Evolutionary conservation across 1,140 invertebrate genomes (phyloP).

Genomic region (Amphibalanus amphitrite): DNA sequence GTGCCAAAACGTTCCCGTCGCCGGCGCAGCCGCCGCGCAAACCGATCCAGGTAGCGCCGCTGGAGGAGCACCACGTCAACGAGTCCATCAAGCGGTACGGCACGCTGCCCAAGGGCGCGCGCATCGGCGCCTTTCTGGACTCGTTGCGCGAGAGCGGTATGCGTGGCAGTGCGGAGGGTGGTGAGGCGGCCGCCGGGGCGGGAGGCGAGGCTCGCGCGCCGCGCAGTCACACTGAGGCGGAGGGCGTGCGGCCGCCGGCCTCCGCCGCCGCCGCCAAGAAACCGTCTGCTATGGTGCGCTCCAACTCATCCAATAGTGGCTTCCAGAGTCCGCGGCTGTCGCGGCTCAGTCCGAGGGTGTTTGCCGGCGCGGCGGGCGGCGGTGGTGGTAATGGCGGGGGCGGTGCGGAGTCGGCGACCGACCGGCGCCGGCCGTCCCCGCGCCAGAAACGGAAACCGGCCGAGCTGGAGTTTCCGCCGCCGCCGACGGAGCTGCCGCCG

Average conservation of each 20-base stretch:
- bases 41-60: neutral
- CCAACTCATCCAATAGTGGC: slow-evolving; percentile 17
- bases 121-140: slow-evolving; percentile 88
- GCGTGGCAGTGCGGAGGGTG: slow-evolving; percentile 32
- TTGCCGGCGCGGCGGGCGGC: slow-evolving; percentile 11
- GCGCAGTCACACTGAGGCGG: slow-evolving; percentile 7
- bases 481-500: slow-evolving; percentile 55
- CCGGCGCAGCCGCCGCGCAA: neutral
- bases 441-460: slow-evolving; percentile 32
- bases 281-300: slow-evolving; percentile 16
- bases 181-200: slow-evolving; percentile 21
- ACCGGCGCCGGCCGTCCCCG: neutral
- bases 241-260: slow-evolving; percentile 8
- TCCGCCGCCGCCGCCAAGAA: slow-evolving; percentile 8
- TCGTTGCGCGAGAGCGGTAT: slow-evolving; percentile 63
- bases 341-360: slow-evolving; percentile 15
- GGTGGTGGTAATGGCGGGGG: slow-evolving; percentile 11
- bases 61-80: slow-evolving; percentile 9
- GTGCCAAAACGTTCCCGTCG: slow-evolving; percentile 1
- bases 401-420: slow-evolving; percentile 6
- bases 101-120: slow-evolving; percentile 81
- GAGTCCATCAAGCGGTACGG: slow-evolving; percentile 42
- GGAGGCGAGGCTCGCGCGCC: slow-evolving; percentile 4
- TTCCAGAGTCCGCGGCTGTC: slow-evolving; percentile 15
- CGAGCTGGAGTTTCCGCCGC: slow-evolving; percentile 68